Conservation (phyloP, 1,140 invertebrate genomes). For the Sipha flava region DNA sequence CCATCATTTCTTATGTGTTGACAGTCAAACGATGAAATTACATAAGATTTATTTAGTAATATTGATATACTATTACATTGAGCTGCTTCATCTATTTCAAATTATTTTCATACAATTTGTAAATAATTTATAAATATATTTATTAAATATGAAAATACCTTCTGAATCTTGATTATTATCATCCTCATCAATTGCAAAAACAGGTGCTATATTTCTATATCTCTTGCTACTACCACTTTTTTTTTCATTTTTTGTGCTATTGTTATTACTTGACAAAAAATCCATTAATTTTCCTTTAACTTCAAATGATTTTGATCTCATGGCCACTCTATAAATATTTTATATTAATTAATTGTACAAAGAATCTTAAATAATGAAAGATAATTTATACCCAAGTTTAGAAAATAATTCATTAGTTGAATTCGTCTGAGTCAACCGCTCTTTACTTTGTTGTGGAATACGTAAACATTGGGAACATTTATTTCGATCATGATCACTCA, state of each 20-base stretch:
- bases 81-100: slow-evolving; percentile 53
- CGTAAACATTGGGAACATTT: neutral
- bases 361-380: neutral
- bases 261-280: slow-evolving; percentile 81
- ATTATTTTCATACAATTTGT: slow-evolving; percentile 40
- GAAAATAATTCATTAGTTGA: slow-evolving; percentile 26
- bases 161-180: slow-evolving; percentile 50
- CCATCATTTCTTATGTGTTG: slow-evolving; percentile 31
- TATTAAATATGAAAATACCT: slow-evolving; percentile 13
- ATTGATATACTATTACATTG: slow-evolving; percentile 62
- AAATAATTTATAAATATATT: neutral
- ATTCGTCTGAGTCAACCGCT: neutral
- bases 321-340: slow-evolving; percentile 39
- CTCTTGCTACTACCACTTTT: slow-evolving; percentile 77
- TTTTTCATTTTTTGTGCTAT: slow-evolving; percentile 52
- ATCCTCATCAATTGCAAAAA: slow-evolving; percentile 93
- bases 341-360: neutral
- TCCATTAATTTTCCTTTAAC: slow-evolving; percentile 88
- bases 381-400: neutral
- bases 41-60: slow-evolving; percentile 75
- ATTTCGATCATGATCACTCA: slow-evolving; percentile 17
- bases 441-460: neutral
- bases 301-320: slow-evolving; percentile 79
- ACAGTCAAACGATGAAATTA: slow-evolving; percentile 79
- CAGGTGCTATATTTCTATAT: slow-evolving; percentile 80